These are phyloP conservation scores for Drosophila orena DNA, from an alignment of 1,140 invertebrate genomes.

Conservation along the genomic window DNA sequence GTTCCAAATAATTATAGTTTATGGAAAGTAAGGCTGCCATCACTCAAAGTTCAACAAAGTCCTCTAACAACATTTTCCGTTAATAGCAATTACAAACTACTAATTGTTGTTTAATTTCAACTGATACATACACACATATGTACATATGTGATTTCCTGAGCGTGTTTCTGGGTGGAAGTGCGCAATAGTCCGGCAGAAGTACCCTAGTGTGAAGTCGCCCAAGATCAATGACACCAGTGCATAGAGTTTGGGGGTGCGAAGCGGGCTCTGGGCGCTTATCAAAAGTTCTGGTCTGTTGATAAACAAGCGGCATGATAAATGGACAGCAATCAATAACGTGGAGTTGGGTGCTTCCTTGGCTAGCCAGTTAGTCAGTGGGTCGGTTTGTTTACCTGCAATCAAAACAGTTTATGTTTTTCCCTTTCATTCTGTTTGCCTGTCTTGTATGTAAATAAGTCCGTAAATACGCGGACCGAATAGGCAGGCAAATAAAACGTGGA, in stretches of 20 bases:
- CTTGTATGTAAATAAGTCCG: conserved; percentile 54
- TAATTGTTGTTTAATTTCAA: too few relatives aligned
- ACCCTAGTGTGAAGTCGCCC: conserved; percentile 1
- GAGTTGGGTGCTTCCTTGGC: conserved; percentile 26
- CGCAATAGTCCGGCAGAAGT: conserved; percentile 33
- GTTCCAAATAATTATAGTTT: neutral
- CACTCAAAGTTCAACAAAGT: too few relatives aligned
- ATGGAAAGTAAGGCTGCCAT: neutral
- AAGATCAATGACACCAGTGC: conserved; percentile 62
- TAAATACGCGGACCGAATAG: conserved; percentile 37
- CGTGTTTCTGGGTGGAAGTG: conserved; percentile 20
- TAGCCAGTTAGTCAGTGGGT: conserved; percentile 10
- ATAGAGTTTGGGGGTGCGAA: conserved; percentile 6
- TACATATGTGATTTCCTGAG: conserved; percentile 8
- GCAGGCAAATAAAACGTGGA: conserved; percentile 34
- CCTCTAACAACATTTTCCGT: too few relatives aligned
- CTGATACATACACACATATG: neutral
- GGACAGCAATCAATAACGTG: conserved; percentile 67
- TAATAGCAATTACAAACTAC: too few relatives aligned
- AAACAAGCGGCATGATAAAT: conserved; percentile 75
- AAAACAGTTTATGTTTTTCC: conserved; percentile 70
- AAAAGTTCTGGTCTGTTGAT: conserved; percentile 50
- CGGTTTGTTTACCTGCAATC: conserved; percentile 74
- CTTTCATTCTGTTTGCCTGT: conserved; percentile 21
- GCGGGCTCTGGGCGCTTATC: conserved; percentile 42